phyloP scores from a whole-genome alignment of 1,140 invertebrate species.

The Caenorhabditis latens region DNA sequence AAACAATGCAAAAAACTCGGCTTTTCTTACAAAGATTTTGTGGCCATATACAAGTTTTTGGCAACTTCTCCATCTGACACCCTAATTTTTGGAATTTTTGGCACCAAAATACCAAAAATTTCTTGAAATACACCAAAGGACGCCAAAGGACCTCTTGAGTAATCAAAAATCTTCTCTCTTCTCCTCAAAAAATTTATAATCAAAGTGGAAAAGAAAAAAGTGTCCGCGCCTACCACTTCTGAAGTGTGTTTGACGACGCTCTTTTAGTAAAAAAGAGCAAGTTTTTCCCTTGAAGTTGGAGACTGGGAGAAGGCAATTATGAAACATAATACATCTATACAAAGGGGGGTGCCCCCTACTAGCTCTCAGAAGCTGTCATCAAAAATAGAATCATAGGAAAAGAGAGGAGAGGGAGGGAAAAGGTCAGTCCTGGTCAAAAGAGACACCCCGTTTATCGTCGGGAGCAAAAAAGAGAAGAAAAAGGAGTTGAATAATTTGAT shows the following conservation, averaged over 20 bases:
- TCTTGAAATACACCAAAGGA: not conserved
- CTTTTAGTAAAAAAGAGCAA: not conserved
- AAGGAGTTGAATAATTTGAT: slow-evolving; percentile 38
- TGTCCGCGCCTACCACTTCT: not conserved
- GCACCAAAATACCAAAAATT: too few relatives aligned
- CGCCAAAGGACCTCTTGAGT: not conserved
- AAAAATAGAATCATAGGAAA: slow-evolving; percentile 45
- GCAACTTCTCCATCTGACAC: too few relatives aligned
- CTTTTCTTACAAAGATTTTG: too few relatives aligned
- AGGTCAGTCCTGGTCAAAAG: not conserved
- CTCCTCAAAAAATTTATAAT: not conserved
- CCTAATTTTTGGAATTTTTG: too few relatives aligned
- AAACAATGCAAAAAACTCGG: too few relatives aligned
- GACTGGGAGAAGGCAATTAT: slow-evolving; percentile 24
- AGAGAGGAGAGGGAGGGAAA: not conserved
- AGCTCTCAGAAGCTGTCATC: slow-evolving; percentile 27
- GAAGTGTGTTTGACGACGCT: not conserved
- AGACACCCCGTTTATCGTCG: not conserved
- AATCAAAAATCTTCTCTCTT: not conserved
- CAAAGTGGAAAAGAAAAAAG: not conserved
- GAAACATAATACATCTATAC: slow-evolving; percentile 52
- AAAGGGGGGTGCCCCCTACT: not conserved
- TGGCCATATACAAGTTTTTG: too few relatives aligned
- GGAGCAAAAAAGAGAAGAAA: not conserved
- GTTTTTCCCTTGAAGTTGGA: too few relatives aligned